A percentile compares a stretch with the other conserved stretches of the same genome.
phyloP scores from a whole-genome alignment of 1,140 invertebrate genomes.

The Aphelinus atriplicis region DNA sequence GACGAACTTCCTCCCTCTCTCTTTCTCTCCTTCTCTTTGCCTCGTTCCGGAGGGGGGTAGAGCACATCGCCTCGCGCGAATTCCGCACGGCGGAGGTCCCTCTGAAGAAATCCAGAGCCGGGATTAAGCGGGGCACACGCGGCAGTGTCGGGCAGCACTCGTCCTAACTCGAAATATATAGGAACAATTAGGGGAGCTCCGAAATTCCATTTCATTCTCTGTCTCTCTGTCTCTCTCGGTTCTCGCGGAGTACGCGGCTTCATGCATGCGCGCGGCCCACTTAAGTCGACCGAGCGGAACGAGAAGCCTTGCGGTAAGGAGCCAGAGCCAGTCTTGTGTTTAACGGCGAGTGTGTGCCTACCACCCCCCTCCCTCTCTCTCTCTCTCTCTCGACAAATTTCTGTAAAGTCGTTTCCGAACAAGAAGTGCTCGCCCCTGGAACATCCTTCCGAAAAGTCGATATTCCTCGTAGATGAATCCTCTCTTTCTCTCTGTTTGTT shows the following conservation, averaged over 20 bases:
- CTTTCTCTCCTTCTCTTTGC: neutral
- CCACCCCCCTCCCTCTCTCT: too few relatives aligned
- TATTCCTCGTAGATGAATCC: too few relatives aligned
- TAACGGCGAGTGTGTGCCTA: neutral
- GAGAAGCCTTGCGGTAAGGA: constrained; percentile 10
- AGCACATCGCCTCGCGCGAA: neutral
- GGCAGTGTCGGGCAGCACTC: neutral
- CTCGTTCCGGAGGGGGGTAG: neutral
- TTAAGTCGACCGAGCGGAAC: constrained; percentile 17
- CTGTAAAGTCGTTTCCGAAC: too few relatives aligned
- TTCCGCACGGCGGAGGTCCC: neutral
- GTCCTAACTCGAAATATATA: constrained; percentile 35
- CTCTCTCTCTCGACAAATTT: too few relatives aligned
- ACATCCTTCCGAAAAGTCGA: too few relatives aligned
- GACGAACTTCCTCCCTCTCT: constrained; percentile 1
- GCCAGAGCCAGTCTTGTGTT: constrained; percentile 1
- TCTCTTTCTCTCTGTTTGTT: too few relatives aligned
- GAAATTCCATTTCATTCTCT: too few relatives aligned
- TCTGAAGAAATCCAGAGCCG: constrained; percentile 15
- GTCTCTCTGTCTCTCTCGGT: too few relatives aligned
- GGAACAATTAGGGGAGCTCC: constrained; percentile 32
- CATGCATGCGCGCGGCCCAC: neutral
- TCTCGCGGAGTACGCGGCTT: too few relatives aligned
- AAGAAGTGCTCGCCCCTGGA: too few relatives aligned
- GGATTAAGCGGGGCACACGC: constrained; percentile 7